These are phyloP conservation scores for Takifugu ocellatus DNA, from an alignment of 2,797 vertebrate species.

Conservation along the genomic window DNA sequence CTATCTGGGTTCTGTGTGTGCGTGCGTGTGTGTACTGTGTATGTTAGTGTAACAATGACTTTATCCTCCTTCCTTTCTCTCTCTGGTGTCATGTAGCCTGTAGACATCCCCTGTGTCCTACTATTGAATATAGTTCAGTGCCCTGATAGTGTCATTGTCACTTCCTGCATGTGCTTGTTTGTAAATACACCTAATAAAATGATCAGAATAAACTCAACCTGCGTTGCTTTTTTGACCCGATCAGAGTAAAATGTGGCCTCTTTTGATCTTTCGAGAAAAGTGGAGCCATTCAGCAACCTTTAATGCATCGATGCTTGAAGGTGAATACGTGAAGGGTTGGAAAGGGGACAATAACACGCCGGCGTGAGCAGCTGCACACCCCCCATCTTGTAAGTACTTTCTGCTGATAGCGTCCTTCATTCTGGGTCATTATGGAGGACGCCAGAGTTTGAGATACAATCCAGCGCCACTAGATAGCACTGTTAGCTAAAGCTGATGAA, in stretches of 20 bases:
- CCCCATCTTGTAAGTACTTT: conserved; percentile 56
- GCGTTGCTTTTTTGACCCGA: background rate
- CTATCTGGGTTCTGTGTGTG: conserved; percentile 50
- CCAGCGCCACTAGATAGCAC: conserved; percentile 69
- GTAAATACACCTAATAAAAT: conserved; percentile 83
- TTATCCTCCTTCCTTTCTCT: conserved; percentile 39
- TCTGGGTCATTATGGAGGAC: conserved; percentile 69
- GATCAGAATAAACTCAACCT: conserved; percentile 59
- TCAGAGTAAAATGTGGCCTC: too few relatives aligned
- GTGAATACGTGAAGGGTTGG: conserved; percentile 27
- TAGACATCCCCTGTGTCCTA: conserved; percentile 57
- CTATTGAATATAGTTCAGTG: conserved; percentile 69
- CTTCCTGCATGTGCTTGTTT: conserved; percentile 83
- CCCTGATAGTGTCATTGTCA: conserved; percentile 69
- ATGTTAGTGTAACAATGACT: conserved; percentile 54
- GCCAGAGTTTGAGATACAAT: conserved; percentile 44
- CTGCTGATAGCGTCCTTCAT: conserved; percentile 51
- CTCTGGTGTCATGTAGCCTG: conserved; percentile 73
- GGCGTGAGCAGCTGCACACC: conserved; percentile 42
- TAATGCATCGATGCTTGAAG: background rate
- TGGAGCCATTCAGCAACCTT: background rate
- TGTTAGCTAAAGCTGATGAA: conserved; percentile 54
- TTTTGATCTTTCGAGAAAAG: too few relatives aligned
- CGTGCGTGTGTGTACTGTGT: conserved; percentile 48
- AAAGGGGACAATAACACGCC: conserved; percentile 32